Base-by-base conservation (phyloP, 2,888 invertebrate genomes). In the Pandemis heparana region DNA sequence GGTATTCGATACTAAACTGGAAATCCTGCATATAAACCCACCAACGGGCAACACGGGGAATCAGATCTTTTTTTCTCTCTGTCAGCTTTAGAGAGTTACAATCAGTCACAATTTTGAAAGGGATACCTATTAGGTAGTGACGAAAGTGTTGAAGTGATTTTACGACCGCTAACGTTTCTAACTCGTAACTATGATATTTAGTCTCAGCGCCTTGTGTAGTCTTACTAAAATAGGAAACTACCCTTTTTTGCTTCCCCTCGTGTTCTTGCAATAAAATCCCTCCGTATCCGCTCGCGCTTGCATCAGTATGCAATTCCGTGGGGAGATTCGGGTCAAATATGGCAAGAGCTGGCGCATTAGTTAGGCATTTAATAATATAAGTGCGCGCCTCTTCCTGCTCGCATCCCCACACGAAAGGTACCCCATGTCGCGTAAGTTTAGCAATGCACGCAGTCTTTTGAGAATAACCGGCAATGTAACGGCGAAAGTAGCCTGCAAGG, bases 41-140 rank as follows among this genome's bases (percentile, higher is more conserved):
- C 83, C 85, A 85, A 0, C 85, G 68, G 0, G 81, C 82, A 0
- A 85, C 81, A 1, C 83, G 68, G 0, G 83, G 82, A 0, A 80
- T 16, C 0, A 86, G 66, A 14, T 87, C 81, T 32, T 79, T 79
- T 61, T 86, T 85, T 0, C 63, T 73, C 18, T 79, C 74, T 0
- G 85, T 81, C 0, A 77, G 67, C 43, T 82, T 82, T 0, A 87
- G 53, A 0, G 84, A 79, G 63, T 83, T 82, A 63, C 85, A 87
- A 66, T 90, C 88, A 2, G 82, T 85, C 5, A 78, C 63, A 0
- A 80, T 60, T 48, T 64, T 79, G 41, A 80, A 79, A 6, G 48
- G n/a, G 5, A 75, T 53, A 9, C 79, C 80, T 0, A 79, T 10
- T 2, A 80, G 38, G 51, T 77, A 77, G 5, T 70, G 66, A 0